Percentiles rank a stretch among this genome's conserved stretches.
Conservation (phyloP, 2,888 invertebrate genomes). For the Stenichneumon culpator region DNA sequence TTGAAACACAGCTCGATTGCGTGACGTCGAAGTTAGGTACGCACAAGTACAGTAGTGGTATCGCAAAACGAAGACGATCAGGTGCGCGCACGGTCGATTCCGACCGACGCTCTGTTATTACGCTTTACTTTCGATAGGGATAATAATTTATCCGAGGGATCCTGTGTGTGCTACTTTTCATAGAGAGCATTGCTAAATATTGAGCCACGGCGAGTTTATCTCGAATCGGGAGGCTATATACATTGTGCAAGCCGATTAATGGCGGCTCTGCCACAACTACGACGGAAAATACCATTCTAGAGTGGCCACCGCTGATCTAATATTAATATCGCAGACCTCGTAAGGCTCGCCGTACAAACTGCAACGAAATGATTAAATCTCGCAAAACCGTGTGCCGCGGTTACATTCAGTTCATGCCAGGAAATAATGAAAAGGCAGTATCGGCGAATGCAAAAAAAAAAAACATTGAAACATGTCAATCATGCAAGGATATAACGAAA, state of each 20-base stretch:
- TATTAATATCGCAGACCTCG: not conserved
- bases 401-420: not conserved
- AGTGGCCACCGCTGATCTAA: conserved; percentile 2
- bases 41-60: not conserved
- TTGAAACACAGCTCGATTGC: not conserved
- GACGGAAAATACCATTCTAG: not conserved
- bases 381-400: no score
- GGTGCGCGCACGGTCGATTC: conserved; percentile 10
- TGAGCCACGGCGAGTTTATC: conserved; percentile 25
- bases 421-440: not conserved
- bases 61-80: not conserved
- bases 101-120: conserved; percentile 40
- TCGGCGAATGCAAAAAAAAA: not conserved
- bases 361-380: no score
- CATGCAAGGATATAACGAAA: no score
- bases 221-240: conserved; percentile 34
- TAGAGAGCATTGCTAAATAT: conserved; percentile 47
- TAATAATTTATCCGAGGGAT: conserved; percentile 52
- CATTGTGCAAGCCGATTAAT: conserved; percentile 37
- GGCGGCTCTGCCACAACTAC: conserved; percentile 1
- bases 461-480: no score
- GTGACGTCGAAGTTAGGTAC: not conserved
- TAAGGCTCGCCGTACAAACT: not conserved
- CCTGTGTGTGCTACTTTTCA: conserved; percentile 25
- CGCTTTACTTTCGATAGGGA: conserved; percentile 42